A percentile compares a stretch with the other conserved stretches of the same genome.
Evolutionary conservation across 2,797 vertebrate genomes (phyloP).

Genomic region (Lutjanus argentimaculatus): DNA sequence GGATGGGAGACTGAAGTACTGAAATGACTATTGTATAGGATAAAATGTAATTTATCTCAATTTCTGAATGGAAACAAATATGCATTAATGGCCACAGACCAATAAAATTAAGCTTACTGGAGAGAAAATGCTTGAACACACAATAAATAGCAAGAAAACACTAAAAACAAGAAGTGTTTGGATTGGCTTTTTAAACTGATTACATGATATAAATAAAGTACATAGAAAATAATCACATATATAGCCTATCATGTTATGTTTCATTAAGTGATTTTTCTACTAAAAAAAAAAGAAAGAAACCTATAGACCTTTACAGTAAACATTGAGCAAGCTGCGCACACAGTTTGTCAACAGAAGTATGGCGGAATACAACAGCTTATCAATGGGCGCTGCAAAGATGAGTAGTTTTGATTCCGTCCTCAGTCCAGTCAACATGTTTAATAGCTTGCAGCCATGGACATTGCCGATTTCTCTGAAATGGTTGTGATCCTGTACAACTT

Average conservation of each 20-base stretch:
- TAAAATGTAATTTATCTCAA: not conserved
- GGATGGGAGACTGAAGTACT: constrained; percentile 1
- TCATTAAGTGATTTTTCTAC: not conserved
- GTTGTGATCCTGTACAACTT: too few species aligned
- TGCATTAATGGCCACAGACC: not conserved
- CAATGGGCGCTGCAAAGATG: too few species aligned
- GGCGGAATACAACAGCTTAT: too few species aligned
- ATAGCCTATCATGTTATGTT: too few species aligned
- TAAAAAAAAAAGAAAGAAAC: not conserved
- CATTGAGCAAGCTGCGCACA: too few species aligned
- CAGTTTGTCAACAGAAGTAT: too few species aligned
- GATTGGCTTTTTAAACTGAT: not conserved
- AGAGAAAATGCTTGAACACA: not conserved
- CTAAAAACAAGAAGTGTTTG: not conserved
- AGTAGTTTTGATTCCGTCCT: too few species aligned
- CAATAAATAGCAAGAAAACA: not conserved
- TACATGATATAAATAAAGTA: not conserved
- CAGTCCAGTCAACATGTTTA: too few species aligned
- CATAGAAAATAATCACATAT: too few species aligned
- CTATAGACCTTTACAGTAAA: too few species aligned
- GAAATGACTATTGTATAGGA: not conserved
- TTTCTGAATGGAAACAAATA: not conserved
- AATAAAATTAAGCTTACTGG: not conserved
- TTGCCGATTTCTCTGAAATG: too few species aligned
- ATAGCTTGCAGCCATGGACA: too few species aligned